Base-by-base conservation (phyloP, 2,797 vertebrate species). In the Parambassis ranga region DNA sequence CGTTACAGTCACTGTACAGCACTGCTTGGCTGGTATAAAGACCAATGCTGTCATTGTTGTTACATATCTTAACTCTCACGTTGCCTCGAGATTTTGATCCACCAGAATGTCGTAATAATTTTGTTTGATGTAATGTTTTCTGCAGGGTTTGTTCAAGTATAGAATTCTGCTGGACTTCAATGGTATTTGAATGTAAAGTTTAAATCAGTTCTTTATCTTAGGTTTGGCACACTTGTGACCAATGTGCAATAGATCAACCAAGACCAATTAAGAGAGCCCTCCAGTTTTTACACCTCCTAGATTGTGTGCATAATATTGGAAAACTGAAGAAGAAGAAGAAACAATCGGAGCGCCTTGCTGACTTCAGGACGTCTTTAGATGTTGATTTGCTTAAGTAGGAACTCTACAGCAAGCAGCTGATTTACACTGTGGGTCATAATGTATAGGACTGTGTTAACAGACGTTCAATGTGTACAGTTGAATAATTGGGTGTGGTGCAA, bases 51-150 rank as follows among this genome's bases (percentile, higher is more conserved):
- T 66, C 6, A 24, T 9, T 47, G 36, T 31, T 69, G 39, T 75
- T 81, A 66, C 68, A 65, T 68, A 75, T 35, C 61, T 50, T 64
- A 46, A 19, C 20, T 23, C 10, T 13, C 16, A 5, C 13, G 19
- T 42, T 63, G 51, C 28, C 6, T 44, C 55, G 33, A 60, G n/a
- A 60, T 44, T 61, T 53, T 5, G 22, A 19, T 33, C 36, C 44
- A 24, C 16, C 16, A 44, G 46, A 49, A 51, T 44, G 6, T n/a
- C n/a, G n/a, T 36, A 11, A 22, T 39, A 46, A 46, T 18, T 9
- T 31, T 48, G 13, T 58, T 42, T 48, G 13, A 58, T 42, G 38
- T 42, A 10, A 14, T 24, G 13, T 31, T 46, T 58, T 22, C n/a
- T 67, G 44, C 48, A 32, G 26, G 18, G 23, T 48, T 35, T 43